These are phyloP conservation scores for Canis aureus DNA, from an alignment of 2,113 vertebrate species.

Conservation along the genomic window DNA sequence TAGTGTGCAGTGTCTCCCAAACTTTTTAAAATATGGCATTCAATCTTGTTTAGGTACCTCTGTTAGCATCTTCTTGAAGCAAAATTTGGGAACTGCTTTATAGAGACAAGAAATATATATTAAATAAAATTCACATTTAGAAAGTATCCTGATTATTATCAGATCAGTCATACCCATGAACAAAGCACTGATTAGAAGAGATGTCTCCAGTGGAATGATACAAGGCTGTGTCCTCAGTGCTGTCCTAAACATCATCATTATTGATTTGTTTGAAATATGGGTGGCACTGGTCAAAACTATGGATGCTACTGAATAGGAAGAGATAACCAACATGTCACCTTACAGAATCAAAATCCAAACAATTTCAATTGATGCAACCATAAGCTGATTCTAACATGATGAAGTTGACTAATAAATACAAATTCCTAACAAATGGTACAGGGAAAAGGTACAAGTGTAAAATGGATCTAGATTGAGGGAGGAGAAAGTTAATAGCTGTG, in stretches of 20 bases:
- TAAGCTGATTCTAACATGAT: conserved; percentile 27
- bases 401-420: background rate
- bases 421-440: background rate
- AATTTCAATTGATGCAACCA: background rate
- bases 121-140: background rate
- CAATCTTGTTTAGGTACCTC: background rate
- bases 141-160: background rate
- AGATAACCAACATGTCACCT: background rate
- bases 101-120: background rate
- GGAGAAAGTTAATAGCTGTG: background rate
- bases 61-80: conserved; percentile 51
- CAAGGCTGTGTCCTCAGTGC: background rate
- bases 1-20: background rate
- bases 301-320: background rate
- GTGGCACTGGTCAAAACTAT: background rate
- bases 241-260: background rate
- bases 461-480: background rate
- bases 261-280: background rate
- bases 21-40: conserved; percentile 35
- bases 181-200: background rate
- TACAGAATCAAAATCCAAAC: conserved; percentile 7
- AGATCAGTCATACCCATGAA: background rate
- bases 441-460: background rate
- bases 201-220: background rate
- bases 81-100: conserved; percentile 20